Base-by-base conservation (phyloP, 2,797 vertebrate genomes). In the Oreochromis grahami region DNA sequence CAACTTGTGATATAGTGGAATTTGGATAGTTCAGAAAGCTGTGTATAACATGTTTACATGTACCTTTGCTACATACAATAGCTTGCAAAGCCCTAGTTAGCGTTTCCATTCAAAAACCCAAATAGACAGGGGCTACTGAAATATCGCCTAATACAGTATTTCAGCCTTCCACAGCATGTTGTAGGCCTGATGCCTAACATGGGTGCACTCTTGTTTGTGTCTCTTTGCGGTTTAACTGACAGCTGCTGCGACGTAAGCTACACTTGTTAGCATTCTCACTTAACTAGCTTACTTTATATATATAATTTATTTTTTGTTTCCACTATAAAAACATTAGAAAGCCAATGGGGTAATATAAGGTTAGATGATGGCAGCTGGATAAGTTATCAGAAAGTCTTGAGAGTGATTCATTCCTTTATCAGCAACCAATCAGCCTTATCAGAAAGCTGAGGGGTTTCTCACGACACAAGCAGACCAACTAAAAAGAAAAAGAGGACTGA, bases 381-480 rank as follows among this genome's bases (percentile, higher is more conserved):
- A 84, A 38, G 78, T 86, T 76, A 77, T 51, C 77, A 76, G 53
- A 84, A 51, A 81, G 86, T 87, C 79, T 56, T 50, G 60, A 81
- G 86, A 86, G 87, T 53, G 76, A 88, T 83, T 90, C 48, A 56
- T 79, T 78, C 68, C 45, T 79, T 93, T 92, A 94, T 95, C 94
- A 89, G 88, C 79, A 45, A 56, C 84, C 84, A 91, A 93, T 95
- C 93, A 91, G 89, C 80, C 89, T 95, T 94, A 95, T 94, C 95
- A 91, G 87, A 81, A 83, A 87, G 83, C 84, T 2, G 45, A 84
- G 58, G 51, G 81, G 83, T 90, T 95, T 95, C 93, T 92, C 93
- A 95, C 85, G 92, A 93, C 91, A 91, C 72, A 12, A 88, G 81
- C 43, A 6, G 74, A 17, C 86, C 21, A 78, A 63, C 82, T 76